Base-by-base conservation (phyloP, 2,888 invertebrate species). In the Spilarctia lutea region DNA sequence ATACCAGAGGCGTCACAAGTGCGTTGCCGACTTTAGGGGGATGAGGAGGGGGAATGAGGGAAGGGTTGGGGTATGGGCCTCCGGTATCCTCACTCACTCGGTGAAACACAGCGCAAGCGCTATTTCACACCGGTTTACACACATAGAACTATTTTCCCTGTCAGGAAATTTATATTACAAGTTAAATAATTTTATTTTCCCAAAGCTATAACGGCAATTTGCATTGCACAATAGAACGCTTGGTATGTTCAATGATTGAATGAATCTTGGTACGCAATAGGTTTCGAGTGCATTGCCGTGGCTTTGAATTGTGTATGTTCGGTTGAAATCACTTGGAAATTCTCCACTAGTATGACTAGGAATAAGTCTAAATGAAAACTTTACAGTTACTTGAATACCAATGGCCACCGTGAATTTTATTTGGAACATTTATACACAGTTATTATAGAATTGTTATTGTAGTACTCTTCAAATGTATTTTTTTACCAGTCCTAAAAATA, bases 191-290 rank as follows among this genome's bases (percentile, higher is more conserved):
- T 73, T 73, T 73, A 63, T 69, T 45, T 60, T 67, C 20, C 3
- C 45, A 65, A 35, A 20, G 66, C 65, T 69, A 66, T 66, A 69
- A 68, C 60, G 45, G 24, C 68, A 72, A 75, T 72, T 65, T 13
- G 42, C 42, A 68, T 35, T 56, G 65, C 68, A 72, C 66, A 72
- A 75, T 69, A 72, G 60, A 72, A 30, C 65, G 65, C 42, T 69
- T 65, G 72, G 68, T 68, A 75, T 72, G 68, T 72, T 75, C 52
- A 72, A 68, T 71, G 71, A 72, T 68, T 75, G 65, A 71, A 72
- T 75, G 68, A 65, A 75, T 75, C 68, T 72, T 35, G 67, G 45
- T 63, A 48, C 35, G 67, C 48, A 71, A 68, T 71, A 74, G 33
- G 74, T 42, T 74, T 42, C 39, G 56, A 73, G 70, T 66, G 48